phyloP scores from a whole-genome alignment of 2,113 vertebrate genomes.

The Rynchops niger region DNA sequence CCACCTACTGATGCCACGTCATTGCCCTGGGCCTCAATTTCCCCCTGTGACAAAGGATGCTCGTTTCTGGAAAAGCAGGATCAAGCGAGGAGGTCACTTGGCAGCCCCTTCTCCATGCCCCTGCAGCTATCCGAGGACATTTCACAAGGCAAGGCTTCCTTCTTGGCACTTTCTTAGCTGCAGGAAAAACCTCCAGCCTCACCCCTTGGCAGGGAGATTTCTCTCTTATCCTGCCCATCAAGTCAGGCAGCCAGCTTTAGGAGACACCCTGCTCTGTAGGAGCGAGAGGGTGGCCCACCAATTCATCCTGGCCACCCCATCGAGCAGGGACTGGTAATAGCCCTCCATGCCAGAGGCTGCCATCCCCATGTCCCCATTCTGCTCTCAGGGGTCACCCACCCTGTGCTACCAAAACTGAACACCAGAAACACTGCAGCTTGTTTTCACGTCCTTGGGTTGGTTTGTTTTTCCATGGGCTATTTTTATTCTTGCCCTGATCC shows the following conservation, averaged over 20 bases:
- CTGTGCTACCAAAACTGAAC: neutral
- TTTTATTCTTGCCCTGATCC: slow-evolving; percentile 40
- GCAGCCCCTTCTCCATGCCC: neutral
- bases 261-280: neutral
- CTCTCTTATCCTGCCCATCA: slow-evolving; percentile 11
- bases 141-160: slow-evolving; percentile 26
- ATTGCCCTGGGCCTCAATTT: neutral
- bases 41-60: neutral
- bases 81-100: neutral
- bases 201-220: slow-evolving; percentile 5
- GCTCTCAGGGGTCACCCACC: neutral
- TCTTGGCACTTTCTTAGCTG: neutral
- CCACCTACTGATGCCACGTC: neutral
- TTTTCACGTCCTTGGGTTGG: slow-evolving; percentile 15
- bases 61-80: neutral
- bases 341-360: neutral
- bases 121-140: neutral
- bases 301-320: neutral
- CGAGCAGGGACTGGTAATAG: neutral
- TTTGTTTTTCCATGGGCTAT: slow-evolving; percentile 30
- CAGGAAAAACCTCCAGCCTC: slow-evolving; percentile 21
- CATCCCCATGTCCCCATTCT: neutral
- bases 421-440: neutral
- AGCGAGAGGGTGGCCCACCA: neutral
- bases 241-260: neutral